phyloP scores from a whole-genome alignment of 2,113 vertebrate genomes.

The Lophochroa leadbeateri region DNA sequence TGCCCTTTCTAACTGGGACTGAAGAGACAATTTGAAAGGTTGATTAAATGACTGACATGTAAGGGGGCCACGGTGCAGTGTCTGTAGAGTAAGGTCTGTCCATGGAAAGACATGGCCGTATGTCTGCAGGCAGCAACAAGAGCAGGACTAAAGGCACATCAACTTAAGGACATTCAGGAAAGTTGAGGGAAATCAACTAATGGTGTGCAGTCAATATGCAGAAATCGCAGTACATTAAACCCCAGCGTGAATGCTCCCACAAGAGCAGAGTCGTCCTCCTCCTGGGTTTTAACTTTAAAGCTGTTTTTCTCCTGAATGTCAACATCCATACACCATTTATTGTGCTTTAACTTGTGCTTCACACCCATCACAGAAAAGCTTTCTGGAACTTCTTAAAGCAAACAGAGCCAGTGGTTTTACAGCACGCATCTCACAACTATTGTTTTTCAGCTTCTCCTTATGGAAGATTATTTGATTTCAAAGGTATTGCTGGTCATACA shows the following conservation, averaged over 20 bases:
- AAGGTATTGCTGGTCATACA: background rate
- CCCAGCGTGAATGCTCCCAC: background rate
- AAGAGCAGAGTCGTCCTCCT: background rate
- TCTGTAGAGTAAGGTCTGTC: background rate
- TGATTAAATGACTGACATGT: constrained; percentile 22
- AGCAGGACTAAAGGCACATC: background rate
- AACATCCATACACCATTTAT: constrained; percentile 10
- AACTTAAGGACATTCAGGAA: background rate
- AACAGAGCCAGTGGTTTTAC: background rate
- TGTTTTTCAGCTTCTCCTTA: background rate
- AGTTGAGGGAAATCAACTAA: background rate
- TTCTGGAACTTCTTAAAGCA: background rate
- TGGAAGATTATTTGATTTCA: background rate
- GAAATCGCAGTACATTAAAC: background rate
- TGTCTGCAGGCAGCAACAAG: background rate
- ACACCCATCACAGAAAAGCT: background rate
- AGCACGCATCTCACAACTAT: background rate
- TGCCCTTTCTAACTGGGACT: constrained; percentile 13
- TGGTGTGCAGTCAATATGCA: background rate
- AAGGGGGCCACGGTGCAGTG: accelerated
- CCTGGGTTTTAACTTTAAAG: background rate
- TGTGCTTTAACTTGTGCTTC: background rate
- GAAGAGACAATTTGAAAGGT: constrained; percentile 33
- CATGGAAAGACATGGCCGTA: accelerated
- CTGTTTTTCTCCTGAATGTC: background rate